These are phyloP conservation scores for Leucoraja erinaceus DNA, from an alignment of 2,113 vertebrate species.

Conservation along the genomic window DNA sequence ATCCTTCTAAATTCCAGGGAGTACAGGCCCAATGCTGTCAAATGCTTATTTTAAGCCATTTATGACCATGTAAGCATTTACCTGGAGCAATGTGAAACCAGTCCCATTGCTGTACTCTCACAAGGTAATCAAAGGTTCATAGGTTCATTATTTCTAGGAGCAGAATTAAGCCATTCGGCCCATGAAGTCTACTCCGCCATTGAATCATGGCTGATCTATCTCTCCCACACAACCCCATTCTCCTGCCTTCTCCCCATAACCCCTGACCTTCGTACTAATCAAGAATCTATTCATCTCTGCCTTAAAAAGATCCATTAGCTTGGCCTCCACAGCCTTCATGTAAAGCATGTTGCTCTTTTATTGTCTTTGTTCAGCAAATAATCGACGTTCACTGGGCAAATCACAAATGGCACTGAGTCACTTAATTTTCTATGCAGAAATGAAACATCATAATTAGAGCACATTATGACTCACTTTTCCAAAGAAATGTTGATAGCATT, in stretches of 20 bases:
- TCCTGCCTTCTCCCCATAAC: no score
- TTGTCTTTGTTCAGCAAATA: background rate
- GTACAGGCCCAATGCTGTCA: no score
- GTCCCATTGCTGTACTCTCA: background rate
- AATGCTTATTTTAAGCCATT: background rate
- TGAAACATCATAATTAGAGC: background rate
- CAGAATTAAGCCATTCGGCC: no score
- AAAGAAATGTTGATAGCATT: conserved; percentile 23
- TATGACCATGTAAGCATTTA: background rate
- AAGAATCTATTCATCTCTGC: no score
- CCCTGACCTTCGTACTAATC: no score
- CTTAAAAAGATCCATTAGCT: no score
- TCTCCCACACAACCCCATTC: no score
- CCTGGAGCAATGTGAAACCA: background rate
- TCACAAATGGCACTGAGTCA: background rate
- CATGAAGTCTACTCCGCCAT: no score
- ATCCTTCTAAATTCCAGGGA: no score
- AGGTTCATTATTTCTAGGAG: no score
- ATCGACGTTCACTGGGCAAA: background rate
- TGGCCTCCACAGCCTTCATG: background rate
- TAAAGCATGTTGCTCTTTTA: background rate
- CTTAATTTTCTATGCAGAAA: conserved; percentile 14
- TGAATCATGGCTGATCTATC: no score
- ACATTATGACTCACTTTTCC: background rate
- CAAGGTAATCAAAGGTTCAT: background rate